Conservation (phyloP, 2,888 invertebrate species). For the Hypomecis atomaria region DNA sequence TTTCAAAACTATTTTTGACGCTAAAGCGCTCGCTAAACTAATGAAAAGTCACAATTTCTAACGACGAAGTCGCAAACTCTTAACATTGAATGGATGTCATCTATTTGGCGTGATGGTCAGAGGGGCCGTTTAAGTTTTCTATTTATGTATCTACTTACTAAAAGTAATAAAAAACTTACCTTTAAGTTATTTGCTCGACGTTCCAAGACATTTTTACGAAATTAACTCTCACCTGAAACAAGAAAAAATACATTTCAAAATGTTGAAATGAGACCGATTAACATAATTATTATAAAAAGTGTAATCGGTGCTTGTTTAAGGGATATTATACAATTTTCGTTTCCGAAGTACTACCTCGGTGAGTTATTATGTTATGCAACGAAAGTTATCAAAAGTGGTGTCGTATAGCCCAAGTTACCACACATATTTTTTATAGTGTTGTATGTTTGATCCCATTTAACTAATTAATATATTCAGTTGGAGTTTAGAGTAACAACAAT, state of each 20-base stretch:
- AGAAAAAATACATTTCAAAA: conserved; percentile 48
- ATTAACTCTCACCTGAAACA: conserved; percentile 76
- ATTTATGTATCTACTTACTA: not conserved
- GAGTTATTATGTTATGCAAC: conserved; percentile 31
- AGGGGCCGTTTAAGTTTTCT: not conserved
- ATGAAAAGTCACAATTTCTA: too few species aligned
- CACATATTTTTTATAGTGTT: too few species aligned
- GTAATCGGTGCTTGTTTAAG: conserved; percentile 30
- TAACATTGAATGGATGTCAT: too few species aligned
- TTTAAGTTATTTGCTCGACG: conserved; percentile 74
- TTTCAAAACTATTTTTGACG: too few species aligned
- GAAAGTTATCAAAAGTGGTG: conserved; percentile 33
- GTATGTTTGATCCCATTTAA: too few species aligned
- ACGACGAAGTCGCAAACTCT: too few species aligned
- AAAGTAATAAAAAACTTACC: conserved; percentile 47
- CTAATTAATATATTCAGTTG: too few species aligned
- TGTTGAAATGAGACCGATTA: conserved; percentile 47
- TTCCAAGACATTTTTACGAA: conserved; percentile 69
- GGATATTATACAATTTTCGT: conserved; percentile 43
- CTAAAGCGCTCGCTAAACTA: too few species aligned
- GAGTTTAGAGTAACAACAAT: too few species aligned
- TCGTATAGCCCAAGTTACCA: not conserved
- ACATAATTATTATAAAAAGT: conserved; percentile 46
- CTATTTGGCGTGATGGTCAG: too few species aligned
- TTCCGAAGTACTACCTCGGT: conserved; percentile 19